Evolutionary conservation across 2,888 invertebrate genomes (phyloP).

Genomic region (Cryptops parisi): DNA sequence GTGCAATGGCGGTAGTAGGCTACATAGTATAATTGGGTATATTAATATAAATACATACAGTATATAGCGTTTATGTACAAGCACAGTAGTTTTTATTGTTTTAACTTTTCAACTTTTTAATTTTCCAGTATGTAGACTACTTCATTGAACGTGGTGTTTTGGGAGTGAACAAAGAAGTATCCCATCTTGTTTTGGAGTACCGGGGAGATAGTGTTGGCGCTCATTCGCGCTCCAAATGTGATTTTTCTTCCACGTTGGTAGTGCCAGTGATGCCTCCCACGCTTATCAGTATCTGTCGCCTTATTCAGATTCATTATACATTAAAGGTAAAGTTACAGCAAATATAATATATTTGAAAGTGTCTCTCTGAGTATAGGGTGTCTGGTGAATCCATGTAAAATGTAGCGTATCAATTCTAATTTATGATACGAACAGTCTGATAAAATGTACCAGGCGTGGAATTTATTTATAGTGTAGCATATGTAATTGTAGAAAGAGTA

Average conservation of each 20-base stretch:
- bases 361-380: no score
- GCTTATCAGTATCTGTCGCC: slow-evolving; percentile 52
- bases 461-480: no score
- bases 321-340: slow-evolving; percentile 55
- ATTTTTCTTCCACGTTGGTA: slow-evolving; percentile 47
- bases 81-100: neutral
- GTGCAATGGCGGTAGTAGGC: no score
- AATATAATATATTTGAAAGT: no score
- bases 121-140: slow-evolving; percentile 51
- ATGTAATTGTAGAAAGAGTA: no score
- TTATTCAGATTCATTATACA: slow-evolving; percentile 56
- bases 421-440: no score
- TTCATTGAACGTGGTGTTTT: slow-evolving; percentile 58
- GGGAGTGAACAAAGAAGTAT: slow-evolving; percentile 51
- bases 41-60: neutral
- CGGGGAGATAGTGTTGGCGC: slow-evolving; percentile 48
- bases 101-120: slow-evolving; percentile 8
- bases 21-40: no score
- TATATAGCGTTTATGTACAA: neutral
- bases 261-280: slow-evolving; percentile 61
- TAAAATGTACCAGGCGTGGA: no score
- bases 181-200: slow-evolving; percentile 54
- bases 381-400: no score
- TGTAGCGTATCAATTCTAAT: no score
- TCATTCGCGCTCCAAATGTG: slow-evolving; percentile 48